Conservation (phyloP, 2,113 vertebrate species). For the Litocranius walleri region DNA sequence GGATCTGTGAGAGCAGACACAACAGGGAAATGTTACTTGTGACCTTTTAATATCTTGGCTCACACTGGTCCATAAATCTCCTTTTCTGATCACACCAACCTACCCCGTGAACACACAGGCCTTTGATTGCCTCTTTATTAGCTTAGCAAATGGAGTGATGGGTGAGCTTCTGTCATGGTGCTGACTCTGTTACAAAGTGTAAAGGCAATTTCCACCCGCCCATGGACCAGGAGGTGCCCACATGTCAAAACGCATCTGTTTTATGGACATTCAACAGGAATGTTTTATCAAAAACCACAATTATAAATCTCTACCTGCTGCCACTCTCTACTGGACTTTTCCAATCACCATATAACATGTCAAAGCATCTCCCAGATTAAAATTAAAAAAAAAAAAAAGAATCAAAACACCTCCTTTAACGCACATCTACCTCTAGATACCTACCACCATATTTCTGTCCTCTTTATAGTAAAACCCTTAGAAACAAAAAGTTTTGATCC, state of each 20-base stretch:
- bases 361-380: not conserved
- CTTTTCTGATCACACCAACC: conserved; percentile 71
- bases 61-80: conserved; percentile 80
- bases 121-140: conserved; percentile 82
- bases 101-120: conserved; percentile 74
- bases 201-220: conserved; percentile 78
- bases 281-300: conserved; percentile 58
- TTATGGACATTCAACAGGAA: conserved; percentile 60
- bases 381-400: not conserved
- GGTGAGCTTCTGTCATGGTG: conserved; percentile 81
- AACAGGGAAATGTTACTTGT: conserved; percentile 81
- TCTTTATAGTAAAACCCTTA: not conserved
- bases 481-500: not conserved
- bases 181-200: conserved; percentile 84
- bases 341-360: not conserved
- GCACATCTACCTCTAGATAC: not conserved
- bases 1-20: conserved; percentile 52
- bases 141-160: conserved; percentile 80
- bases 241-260: conserved; percentile 65
- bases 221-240: conserved; percentile 45
- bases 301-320: conserved; percentile 62
- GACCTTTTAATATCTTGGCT: conserved; percentile 80
- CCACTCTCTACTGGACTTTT: conserved; percentile 29
- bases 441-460: not conserved
- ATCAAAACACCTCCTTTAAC: not conserved